These are phyloP conservation scores for Atopsyche davidsoni DNA, from an alignment of 1,140 invertebrate genomes.

Conservation along the genomic window DNA sequence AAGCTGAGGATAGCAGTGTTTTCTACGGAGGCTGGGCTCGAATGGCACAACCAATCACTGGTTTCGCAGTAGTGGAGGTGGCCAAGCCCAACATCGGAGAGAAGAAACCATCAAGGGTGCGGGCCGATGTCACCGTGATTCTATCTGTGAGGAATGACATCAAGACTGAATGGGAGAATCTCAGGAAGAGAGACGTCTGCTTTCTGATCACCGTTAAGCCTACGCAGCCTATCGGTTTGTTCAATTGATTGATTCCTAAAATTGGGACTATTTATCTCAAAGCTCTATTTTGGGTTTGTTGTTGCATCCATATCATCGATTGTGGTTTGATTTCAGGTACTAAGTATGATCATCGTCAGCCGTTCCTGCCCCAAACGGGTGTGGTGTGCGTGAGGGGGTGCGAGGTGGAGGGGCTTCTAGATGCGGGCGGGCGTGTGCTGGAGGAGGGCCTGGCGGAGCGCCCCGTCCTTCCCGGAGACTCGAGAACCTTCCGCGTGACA, in stretches of 20 bases:
- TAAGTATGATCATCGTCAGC: constrained; percentile 71
- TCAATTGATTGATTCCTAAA: no score
- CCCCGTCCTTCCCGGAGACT: constrained; percentile 79
- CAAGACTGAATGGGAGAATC: constrained; percentile 93
- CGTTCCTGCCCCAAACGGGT: constrained; percentile 88
- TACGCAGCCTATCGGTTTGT: constrained; percentile 67
- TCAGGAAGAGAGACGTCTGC: constrained; percentile 96
- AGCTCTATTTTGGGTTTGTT: neutral
- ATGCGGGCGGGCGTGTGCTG: constrained; percentile 90
- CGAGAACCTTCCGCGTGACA: constrained; percentile 87
- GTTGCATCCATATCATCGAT: neutral
- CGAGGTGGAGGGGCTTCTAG: constrained; percentile 98
- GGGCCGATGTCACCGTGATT: constrained; percentile 91
- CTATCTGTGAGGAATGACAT: constrained; percentile 85
- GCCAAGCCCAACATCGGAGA: constrained; percentile 87
- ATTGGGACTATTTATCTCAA: no score
- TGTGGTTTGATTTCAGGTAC: constrained; percentile 51
- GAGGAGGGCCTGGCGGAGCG: constrained; percentile 93
- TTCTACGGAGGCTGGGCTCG: constrained; percentile 97
- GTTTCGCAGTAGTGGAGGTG: constrained; percentile 93
- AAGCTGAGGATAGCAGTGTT: constrained; percentile 77
- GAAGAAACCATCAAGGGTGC: constrained; percentile 87
- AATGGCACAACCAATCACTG: constrained; percentile 93
- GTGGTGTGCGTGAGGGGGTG: constrained; percentile 91
- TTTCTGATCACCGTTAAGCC: constrained; percentile 91